Base-by-base conservation (phyloP, 2,113 vertebrate genomes). In the Erpornis zantholeuca region DNA sequence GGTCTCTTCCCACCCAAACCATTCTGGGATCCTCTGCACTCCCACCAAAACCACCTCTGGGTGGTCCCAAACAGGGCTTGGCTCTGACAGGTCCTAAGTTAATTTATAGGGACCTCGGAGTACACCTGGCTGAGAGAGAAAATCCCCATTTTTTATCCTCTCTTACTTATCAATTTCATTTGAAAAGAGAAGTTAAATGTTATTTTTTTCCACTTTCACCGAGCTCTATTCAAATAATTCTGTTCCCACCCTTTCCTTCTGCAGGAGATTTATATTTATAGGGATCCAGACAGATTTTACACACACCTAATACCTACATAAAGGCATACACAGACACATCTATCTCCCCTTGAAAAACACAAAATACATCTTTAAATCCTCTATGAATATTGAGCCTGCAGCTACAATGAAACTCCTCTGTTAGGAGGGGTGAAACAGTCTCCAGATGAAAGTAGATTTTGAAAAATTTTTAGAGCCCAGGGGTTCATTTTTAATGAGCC, bases 401-500 rank as follows among this genome's bases (percentile, higher is more conserved):
- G 99, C 98, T 98, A 99, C 98, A 98, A 98, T 97, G 98, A 98
- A 98, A 98, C 98, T 98, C 97, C 96, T 98, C 98, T 96, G 97
- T 98, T 90, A 97, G 98, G 98, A 98, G 97, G 99, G 98, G 99
- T 98, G 98, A 99, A 98, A 98, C 97, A 98, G 97, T 98, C 98
- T 98, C 98, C 97, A 98, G 99, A 99, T 98, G 98, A 99, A 99
- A 98, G 98, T 97, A 98, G 98, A 98, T 98, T 98, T 98, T 98
- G 98, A 98, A 98, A 98, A 96, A 95, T 97, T 98, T 98, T 98
- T 98, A 95, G 98, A 98, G 99, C 99, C 98, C 98, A 98, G 98
- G 99, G 99, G 98, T 99, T 99, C 98, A 98, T 99, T 98, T 99
- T 99, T 99, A 99, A 99, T 99, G 99, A 99, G 99, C 98, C 99